These are phyloP conservation scores for Hepsetus odoe DNA, from an alignment of 2,113 vertebrate genomes.

Conservation along the genomic window DNA sequence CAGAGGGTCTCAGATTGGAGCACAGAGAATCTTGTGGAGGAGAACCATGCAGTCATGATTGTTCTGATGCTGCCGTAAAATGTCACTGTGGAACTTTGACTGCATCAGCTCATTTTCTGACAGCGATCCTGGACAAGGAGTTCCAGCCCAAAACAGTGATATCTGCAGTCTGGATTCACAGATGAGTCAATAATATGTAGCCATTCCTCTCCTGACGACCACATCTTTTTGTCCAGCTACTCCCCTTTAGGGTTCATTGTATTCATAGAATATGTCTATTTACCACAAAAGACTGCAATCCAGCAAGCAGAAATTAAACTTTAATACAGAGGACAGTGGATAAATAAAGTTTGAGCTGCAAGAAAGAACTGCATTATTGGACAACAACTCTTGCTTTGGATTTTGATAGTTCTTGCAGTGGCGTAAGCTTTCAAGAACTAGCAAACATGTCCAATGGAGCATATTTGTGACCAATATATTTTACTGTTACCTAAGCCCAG, in stretches of 20 bases:
- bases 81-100: slow-evolving; percentile 41
- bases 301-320: slow-evolving; percentile 5
- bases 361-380: slow-evolving; percentile 17
- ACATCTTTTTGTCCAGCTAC: background rate
- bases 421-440: background rate
- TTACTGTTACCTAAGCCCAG: slow-evolving; percentile 22
- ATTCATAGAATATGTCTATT: slow-evolving; percentile 7
- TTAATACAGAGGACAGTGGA: background rate
- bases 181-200: slow-evolving; percentile 22
- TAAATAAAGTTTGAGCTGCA: background rate
- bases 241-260: slow-evolving; percentile 18
- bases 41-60: slow-evolving; percentile 9
- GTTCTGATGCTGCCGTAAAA: slow-evolving; percentile 38
- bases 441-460: slow-evolving; percentile 20
- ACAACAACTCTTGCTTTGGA: background rate
- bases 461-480: slow-evolving; percentile 15
- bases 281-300: background rate
- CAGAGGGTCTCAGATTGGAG: slow-evolving; percentile 17
- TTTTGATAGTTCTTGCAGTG: background rate
- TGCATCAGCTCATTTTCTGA: background rate
- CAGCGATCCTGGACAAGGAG: slow-evolving; percentile 28
- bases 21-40: slow-evolving; percentile 24
- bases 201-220: slow-evolving; percentile 15
- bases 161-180: slow-evolving; percentile 21
- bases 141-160: slow-evolving; percentile 5